phyloP scores from a whole-genome alignment of 2,113 vertebrate species.

The Cyprinus carpio region DNA sequence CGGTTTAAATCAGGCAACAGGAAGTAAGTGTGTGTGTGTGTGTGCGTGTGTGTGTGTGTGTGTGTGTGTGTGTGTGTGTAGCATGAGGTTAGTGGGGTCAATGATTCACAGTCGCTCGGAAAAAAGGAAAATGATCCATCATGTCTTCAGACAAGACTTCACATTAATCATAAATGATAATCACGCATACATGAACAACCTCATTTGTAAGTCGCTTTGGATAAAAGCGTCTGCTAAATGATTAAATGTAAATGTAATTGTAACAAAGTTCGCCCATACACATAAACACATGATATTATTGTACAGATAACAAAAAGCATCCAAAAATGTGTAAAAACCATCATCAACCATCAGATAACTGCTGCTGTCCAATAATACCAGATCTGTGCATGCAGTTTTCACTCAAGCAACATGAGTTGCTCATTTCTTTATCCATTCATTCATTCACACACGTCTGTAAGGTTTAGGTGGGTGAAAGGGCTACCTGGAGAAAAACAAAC shows the following conservation, averaged over 20 bases:
- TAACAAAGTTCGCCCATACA: no score
- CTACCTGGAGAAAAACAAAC: conserved; percentile 19
- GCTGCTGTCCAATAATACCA: background rate
- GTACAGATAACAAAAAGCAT: background rate
- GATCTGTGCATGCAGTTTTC: conserved; percentile 32
- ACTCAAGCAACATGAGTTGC: background rate
- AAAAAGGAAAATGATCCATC: conserved; percentile 16
- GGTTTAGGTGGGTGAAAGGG: conserved; percentile 5
- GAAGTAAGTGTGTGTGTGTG: background rate
- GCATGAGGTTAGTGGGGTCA: conserved; percentile 17
- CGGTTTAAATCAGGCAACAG: conserved; percentile 21
- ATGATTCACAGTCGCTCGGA: background rate
- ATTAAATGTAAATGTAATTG: no score
- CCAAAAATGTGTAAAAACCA: background rate
- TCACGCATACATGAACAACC: background rate
- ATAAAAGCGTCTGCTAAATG: no score
- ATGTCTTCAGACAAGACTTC: conserved; percentile 7
- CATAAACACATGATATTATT: background rate
- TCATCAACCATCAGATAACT: background rate
- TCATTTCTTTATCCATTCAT: background rate
- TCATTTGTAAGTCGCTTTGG: no score
- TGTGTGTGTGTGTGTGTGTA: background rate
- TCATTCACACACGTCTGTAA: background rate
- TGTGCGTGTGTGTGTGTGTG: background rate
- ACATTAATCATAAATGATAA: conserved; percentile 16